These are phyloP conservation scores for Tenthredo distinguenda DNA, from an alignment of 2,888 invertebrate genomes.

Conservation along the genomic window DNA sequence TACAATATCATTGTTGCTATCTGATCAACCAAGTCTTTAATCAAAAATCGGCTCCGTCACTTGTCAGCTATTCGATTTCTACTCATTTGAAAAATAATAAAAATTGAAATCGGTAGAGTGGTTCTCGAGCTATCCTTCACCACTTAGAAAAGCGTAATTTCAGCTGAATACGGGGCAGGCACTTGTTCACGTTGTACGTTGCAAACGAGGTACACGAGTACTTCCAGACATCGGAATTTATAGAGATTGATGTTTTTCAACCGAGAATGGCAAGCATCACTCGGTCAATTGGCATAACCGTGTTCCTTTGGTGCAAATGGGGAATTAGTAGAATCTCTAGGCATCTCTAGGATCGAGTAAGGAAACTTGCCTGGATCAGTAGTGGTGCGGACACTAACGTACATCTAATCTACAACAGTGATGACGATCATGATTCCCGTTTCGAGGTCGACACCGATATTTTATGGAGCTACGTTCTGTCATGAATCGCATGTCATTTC, in stretches of 20 bases:
- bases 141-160: too few species aligned
- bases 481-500: not conserved
- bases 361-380: not conserved
- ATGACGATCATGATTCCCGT: constrained; percentile 17
- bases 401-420: not conserved
- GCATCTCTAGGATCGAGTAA: not conserved
- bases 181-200: not conserved
- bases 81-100: too few species aligned
- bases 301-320: not conserved
- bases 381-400: not conserved
- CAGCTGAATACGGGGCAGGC: not conserved
- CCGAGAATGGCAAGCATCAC: not conserved
- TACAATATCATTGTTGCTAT: too few species aligned
- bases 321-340: constrained; percentile 17
- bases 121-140: too few species aligned
- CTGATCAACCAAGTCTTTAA: too few species aligned
- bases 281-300: constrained; percentile 17
- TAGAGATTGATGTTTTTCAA: constrained; percentile 2
- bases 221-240: constrained; percentile 21
- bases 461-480: not conserved
- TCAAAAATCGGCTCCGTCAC: too few species aligned
- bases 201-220: not conserved
- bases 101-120: too few species aligned
- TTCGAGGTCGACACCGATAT: constrained; percentile 15
- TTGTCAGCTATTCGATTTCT: too few species aligned